phyloP scores from a whole-genome alignment of 2,888 invertebrate species.

The Glaucopsyche alexis region DNA sequence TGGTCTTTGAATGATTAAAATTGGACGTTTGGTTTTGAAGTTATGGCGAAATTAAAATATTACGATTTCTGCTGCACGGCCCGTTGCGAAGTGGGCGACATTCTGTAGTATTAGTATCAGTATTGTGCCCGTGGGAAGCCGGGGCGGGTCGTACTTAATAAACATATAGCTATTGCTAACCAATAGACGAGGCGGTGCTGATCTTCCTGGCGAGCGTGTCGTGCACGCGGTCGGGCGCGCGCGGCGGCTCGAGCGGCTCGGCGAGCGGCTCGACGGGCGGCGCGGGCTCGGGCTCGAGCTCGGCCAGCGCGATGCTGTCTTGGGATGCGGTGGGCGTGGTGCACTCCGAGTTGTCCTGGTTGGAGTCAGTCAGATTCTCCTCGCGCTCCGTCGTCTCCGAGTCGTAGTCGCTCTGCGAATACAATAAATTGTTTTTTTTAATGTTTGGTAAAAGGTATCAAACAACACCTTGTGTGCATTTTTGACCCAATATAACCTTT shows the following conservation, averaged over 20 bases:
- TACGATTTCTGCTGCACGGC: too few species aligned
- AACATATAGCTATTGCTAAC: conserved; percentile 41
- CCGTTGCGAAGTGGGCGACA: too few species aligned
- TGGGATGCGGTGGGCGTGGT: conserved; percentile 76
- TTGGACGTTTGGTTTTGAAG: too few species aligned
- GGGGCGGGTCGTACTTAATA: too few species aligned
- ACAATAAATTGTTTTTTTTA: conserved; percentile 1
- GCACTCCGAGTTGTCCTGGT: conserved; percentile 77
- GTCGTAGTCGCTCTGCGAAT: conserved; percentile 70
- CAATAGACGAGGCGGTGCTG: conserved; percentile 72
- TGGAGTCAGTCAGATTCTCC: conserved; percentile 75
- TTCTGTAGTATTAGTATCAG: too few species aligned
- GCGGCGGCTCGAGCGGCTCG: conserved; percentile 40
- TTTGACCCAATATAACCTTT: too few species aligned
- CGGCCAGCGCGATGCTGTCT: conserved; percentile 68
- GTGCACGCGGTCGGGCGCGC: conserved; percentile 27
- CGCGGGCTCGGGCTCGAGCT: conserved; percentile 52
- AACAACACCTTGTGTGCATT: background rate
- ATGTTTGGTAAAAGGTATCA: too few species aligned
- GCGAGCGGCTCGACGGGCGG: conserved; percentile 52
- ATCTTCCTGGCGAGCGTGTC: conserved; percentile 61
- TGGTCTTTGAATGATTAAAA: too few species aligned
- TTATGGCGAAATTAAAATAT: too few species aligned
- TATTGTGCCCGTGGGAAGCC: too few species aligned
- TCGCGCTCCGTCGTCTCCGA: conserved; percentile 76